These are phyloP conservation scores for Neolamprologus sp. DNA, from an alignment of 2,113 vertebrate genomes.

Conservation along the genomic window DNA sequence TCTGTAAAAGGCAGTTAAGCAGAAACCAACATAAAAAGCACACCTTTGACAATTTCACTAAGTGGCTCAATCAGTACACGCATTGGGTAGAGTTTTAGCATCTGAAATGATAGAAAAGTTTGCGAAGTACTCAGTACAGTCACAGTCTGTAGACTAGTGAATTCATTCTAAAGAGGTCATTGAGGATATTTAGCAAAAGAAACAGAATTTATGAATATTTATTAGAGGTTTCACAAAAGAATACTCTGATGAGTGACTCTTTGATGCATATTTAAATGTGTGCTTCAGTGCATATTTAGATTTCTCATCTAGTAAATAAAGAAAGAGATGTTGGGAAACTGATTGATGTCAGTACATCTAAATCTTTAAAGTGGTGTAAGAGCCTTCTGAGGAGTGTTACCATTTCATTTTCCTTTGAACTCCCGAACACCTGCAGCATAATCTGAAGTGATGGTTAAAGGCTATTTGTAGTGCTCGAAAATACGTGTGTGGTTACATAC, in stretches of 20 bases:
- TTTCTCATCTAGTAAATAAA: background rate
- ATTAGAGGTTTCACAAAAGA: background rate
- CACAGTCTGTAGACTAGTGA: background rate
- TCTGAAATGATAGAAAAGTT: background rate
- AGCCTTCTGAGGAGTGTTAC: background rate
- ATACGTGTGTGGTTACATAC: background rate
- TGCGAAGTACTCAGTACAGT: background rate
- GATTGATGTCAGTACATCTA: background rate
- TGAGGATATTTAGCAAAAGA: background rate
- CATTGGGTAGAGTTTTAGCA: background rate
- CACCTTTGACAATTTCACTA: background rate
- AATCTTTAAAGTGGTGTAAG: background rate
- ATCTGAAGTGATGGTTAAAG: background rate
- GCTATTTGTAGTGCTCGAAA: background rate
- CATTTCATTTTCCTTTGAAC: background rate
- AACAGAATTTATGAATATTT: background rate
- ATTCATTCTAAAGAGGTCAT: background rate
- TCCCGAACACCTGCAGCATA: conserved; percentile 1
- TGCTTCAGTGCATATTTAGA: background rate
- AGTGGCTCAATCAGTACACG: background rate
- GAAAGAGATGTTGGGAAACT: background rate
- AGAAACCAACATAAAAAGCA: background rate
- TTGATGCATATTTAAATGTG: background rate
- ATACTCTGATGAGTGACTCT: background rate
- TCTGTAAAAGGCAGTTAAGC: background rate